A percentile compares a stretch with the other conserved stretches of the same genome.
Conservation (phyloP, 2,113 vertebrate species). For the Herpetotheres cachinnans region DNA sequence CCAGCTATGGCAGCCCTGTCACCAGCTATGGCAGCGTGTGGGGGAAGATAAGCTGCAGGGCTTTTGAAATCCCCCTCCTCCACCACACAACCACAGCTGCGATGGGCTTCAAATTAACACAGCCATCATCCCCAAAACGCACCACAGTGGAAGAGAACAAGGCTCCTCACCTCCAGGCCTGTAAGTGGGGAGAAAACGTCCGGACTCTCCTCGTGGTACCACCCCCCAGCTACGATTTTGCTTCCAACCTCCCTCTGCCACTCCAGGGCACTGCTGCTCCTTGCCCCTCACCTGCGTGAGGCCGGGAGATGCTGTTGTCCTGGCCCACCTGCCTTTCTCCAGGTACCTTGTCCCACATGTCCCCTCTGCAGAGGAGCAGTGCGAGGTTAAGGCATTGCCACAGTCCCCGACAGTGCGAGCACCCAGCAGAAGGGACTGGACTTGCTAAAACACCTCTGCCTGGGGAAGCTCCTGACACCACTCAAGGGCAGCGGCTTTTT, state of each 20-base stretch:
- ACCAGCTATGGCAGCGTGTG: rapidly evolving
- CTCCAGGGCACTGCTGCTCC: not conserved
- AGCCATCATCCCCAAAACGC: rapidly evolving
- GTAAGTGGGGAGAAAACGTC: rapidly evolving
- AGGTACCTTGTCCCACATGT: not conserved
- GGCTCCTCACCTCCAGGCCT: not conserved
- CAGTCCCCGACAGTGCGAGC: rapidly evolving
- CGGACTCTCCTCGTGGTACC: rapidly evolving
- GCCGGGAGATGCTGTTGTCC: not conserved
- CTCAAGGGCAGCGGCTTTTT: not conserved
- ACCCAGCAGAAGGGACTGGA: not conserved
- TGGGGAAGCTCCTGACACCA: not conserved
- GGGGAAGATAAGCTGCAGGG: not conserved
- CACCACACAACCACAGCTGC: not conserved
- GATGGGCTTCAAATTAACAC: not conserved
- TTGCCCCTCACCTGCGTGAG: not conserved
- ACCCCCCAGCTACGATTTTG: rapidly evolving
- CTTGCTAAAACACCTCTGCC: not conserved
- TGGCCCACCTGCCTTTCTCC: not conserved
- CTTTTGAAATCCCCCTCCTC: not conserved
- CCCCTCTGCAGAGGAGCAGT: not conserved
- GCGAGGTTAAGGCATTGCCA: not conserved
- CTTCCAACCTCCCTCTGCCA: not conserved
- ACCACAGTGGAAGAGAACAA: not conserved
- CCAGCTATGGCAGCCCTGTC: not conserved